A percentile compares a stretch with the other conserved stretches of the same genome.
Evolutionary conservation across 2,113 vertebrate genomes (phyloP).

Genomic region (Cacatua alba): DNA sequence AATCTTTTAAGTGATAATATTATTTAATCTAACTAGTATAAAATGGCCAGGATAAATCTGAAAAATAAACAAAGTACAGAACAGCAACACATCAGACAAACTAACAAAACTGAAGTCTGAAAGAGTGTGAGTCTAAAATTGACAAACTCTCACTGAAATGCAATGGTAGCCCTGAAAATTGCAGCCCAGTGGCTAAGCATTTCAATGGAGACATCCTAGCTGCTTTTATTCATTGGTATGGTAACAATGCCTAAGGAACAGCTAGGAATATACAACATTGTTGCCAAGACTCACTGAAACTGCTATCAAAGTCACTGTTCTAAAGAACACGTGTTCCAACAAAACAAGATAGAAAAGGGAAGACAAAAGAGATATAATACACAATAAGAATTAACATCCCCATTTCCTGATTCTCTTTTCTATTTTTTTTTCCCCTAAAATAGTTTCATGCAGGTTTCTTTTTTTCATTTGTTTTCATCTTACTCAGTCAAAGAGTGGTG

Average conservation of each 20-base stretch:
- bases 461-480: slow-evolving; percentile 42
- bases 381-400: background rate
- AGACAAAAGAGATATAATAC: background rate
- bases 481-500: background rate
- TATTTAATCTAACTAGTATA: background rate
- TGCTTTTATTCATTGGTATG: background rate
- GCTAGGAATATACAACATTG: background rate
- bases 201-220: background rate
- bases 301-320: background rate
- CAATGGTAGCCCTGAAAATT: background rate
- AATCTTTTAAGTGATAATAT: background rate
- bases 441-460: background rate
- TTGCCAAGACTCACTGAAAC: background rate
- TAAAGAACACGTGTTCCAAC: background rate
- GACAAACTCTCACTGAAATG: background rate
- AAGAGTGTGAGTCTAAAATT: background rate
- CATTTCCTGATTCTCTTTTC: background rate
- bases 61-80: background rate
- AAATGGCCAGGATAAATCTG: background rate
- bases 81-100: background rate
- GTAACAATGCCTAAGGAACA: background rate
- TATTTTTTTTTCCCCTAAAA: background rate
- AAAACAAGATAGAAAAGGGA: background rate
- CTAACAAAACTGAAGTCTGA: background rate
- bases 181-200: background rate